Base-by-base conservation (phyloP, 2,888 invertebrate species). In the Drosophila colorata region DNA sequence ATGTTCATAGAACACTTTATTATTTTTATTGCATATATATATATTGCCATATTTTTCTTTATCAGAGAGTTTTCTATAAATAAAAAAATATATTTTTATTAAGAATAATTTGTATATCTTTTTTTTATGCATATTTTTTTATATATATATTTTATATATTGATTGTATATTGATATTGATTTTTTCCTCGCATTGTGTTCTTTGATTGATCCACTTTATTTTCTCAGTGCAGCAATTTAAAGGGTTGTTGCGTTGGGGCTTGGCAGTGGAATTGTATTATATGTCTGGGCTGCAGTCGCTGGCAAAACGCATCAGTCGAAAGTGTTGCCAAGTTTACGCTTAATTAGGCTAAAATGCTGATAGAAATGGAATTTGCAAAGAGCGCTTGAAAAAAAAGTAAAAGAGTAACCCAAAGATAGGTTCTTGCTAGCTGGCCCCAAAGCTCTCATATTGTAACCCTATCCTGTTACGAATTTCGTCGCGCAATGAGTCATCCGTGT, bases 311-410 rank as follows among this genome's bases (percentile, higher is more conserved):
- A 69, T 33, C 66, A 20, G 65, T 43, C 35, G 60, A 82, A 74
- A 88, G 85, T 84, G 81, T 70, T 84, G 85, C 87, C 85, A 84
- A 85, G 73, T 81, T 84, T 81, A 75, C 75, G 85, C 81, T 57
- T 84, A 88, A 86, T 88, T 86, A 84, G 87, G 82, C 89, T 88
- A 82, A 88, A 78, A 79, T 69, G 63, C 41, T 57, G 43, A 65
- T 35, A 59, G 40, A 49, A 64, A 48, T 58, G 43, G 35, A 66
- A 59, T 31, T 43, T 53, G 41, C 40, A 9, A 51, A 31, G 41
- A 40, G 51, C n/a, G 20, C 2, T 11, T 5, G 8, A 8, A 35
- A 38, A 37, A 33, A 33, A 33, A 33, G 4, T 28, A 2, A 25
- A 18, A 28, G 1, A 61, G 11, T 20, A 28, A 23, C 1, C 31